Evolutionary conservation across 2,113 vertebrate genomes (phyloP).

Genomic region (Cochlearius cochlearius): DNA sequence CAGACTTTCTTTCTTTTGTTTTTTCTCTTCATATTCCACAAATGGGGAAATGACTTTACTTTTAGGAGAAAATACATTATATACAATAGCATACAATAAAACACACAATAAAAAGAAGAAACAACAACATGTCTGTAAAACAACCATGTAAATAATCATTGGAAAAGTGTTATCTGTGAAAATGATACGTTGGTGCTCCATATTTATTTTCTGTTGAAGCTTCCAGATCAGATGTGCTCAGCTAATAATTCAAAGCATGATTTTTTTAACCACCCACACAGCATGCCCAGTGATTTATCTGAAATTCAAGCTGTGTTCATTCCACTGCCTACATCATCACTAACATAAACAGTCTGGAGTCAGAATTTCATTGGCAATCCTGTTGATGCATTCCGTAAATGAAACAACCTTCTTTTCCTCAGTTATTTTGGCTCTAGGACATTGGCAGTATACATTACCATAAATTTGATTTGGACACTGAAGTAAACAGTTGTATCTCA

Average conservation of each 20-base stretch:
- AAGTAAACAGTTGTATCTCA: not conserved
- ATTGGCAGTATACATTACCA: not conserved
- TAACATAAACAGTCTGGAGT: not conserved
- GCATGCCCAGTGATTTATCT: not conserved
- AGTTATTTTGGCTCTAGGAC: not conserved
- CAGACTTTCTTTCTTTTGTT: not conserved
- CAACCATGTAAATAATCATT: not conserved
- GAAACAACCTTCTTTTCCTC: not conserved
- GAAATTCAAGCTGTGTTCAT: slow-evolving; percentile 6
- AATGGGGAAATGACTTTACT: not conserved
- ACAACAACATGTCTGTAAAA: not conserved
- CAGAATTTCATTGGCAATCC: not conserved
- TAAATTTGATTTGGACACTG: not conserved
- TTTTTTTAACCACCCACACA: not conserved
- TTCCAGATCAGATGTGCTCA: not conserved
- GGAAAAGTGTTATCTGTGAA: not conserved
- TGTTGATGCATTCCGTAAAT: not conserved
- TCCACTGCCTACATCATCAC: not conserved
- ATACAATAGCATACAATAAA: not conserved
- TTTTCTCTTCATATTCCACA: not conserved
- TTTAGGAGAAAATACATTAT: not conserved
- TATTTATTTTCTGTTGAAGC: not conserved
- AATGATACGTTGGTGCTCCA: not conserved
- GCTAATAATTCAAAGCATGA: not conserved
- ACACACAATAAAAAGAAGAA: not conserved